phyloP scores from a whole-genome alignment of 1,140 invertebrate species.

The Tetramorium parvispinum region DNA sequence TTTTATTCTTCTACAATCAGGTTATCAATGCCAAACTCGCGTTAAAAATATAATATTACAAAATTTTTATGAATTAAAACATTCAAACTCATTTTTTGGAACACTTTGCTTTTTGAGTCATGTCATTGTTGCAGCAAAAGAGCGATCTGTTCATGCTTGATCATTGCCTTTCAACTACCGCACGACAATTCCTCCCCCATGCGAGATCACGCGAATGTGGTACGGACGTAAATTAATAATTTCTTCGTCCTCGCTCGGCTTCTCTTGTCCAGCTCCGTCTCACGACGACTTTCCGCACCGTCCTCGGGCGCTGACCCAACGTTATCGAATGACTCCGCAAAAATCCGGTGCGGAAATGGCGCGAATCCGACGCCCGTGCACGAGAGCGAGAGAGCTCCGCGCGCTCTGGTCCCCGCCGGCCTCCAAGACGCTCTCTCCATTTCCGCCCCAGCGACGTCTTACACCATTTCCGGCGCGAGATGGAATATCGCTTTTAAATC shows the following conservation, averaged over 20 bases:
- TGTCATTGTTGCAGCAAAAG: too few species aligned
- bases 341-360: conserved; percentile 75
- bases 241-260: conserved; percentile 25
- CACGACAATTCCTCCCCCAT: background rate
- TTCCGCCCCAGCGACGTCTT: conserved; percentile 83
- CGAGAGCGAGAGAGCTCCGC: conserved; percentile 30
- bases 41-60: too few species aligned
- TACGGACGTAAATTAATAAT: conserved; percentile 38
- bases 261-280: conserved; percentile 12
- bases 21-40: too few species aligned
- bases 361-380: conserved; percentile 61
- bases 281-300: background rate
- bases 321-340: conserved; percentile 73
- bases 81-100: too few species aligned
- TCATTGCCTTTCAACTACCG: background rate
- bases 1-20: too few species aligned
- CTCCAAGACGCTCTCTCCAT: conserved; percentile 84
- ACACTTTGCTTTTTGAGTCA: too few species aligned
- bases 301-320: conserved; percentile 34
- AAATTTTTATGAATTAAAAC: too few species aligned
- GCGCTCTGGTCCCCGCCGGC: conserved; percentile 51
- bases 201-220: background rate
- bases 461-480: conserved; percentile 84
- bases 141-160: background rate
- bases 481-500: conserved; percentile 86